A percentile compares a stretch with the other conserved stretches of the same genome.
Evolutionary conservation across 2,888 invertebrate species (phyloP).

Genomic region (Copidosoma aretas): DNA sequence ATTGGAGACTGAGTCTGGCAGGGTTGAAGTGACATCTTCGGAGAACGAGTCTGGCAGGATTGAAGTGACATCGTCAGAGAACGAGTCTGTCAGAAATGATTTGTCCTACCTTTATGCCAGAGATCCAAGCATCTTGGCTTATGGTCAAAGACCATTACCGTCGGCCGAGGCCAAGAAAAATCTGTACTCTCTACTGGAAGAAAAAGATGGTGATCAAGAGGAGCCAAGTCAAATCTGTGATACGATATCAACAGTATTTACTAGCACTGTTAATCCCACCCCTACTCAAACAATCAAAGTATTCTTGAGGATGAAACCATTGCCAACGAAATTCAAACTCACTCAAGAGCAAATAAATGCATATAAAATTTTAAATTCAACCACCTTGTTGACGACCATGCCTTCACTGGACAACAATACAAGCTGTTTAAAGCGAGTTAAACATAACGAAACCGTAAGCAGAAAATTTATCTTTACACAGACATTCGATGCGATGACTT

Average conservation of each 20-base stretch:
- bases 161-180: slow-evolving; percentile 49
- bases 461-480: slow-evolving; percentile 57
- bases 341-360: slow-evolving; percentile 56
- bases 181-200: slow-evolving; percentile 51
- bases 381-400: slow-evolving; percentile 63
- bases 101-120: slow-evolving; percentile 56
- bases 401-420: slow-evolving; percentile 55
- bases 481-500: slow-evolving; percentile 57
- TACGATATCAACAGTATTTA: neutral
- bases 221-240: neutral
- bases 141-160: slow-evolving; percentile 49
- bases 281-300: slow-evolving; percentile 63
- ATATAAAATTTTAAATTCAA: slow-evolving; percentile 62
- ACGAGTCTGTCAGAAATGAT: slow-evolving; percentile 39
- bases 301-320: slow-evolving; percentile 67
- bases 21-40: slow-evolving; percentile 23
- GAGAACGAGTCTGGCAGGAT: neutral
- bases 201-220: slow-evolving; percentile 44
- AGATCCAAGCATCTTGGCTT: slow-evolving; percentile 58
- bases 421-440: slow-evolving; percentile 48
- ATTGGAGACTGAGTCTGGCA: no score
- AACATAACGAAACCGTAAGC: slow-evolving; percentile 47
- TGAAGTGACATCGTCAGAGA: slow-evolving; percentile 31
- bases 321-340: slow-evolving; percentile 53
- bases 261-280: slow-evolving; percentile 21